Evolutionary conservation across 2,797 vertebrate species (phyloP).

Genomic region (Nannoperca australis): DNA sequence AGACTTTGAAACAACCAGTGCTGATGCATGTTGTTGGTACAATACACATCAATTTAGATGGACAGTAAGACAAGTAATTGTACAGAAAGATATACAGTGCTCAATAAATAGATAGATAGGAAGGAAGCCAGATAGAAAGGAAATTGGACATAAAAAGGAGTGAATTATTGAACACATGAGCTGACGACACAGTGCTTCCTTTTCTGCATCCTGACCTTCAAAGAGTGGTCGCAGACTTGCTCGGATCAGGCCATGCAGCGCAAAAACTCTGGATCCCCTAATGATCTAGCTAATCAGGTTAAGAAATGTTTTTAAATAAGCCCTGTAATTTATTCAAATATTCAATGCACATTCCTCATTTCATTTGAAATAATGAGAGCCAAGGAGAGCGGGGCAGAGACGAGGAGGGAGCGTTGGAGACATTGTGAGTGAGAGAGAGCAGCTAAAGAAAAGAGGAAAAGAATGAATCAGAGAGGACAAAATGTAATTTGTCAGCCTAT

Average conservation of each 20-base stretch:
- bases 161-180: constrained; percentile 60
- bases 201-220: constrained; percentile 72
- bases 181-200: constrained; percentile 53
- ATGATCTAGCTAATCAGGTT: constrained; percentile 79
- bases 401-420: constrained; percentile 29
- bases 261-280: constrained; percentile 70
- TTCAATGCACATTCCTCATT: constrained; percentile 80
- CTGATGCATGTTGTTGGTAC: too few relatives aligned
- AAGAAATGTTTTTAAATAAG: constrained; percentile 77
- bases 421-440: constrained; percentile 40
- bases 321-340: constrained; percentile 82
- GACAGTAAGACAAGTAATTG: background rate
- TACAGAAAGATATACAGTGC: background rate
- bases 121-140: constrained; percentile 24
- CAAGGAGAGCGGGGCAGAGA: constrained; percentile 61
- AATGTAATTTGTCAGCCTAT: constrained; percentile 84
- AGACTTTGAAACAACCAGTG: background rate
- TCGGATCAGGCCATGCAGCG: constrained; percentile 43
- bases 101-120: constrained; percentile 1
- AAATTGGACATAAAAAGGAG: constrained; percentile 46
- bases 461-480: constrained; percentile 79
- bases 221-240: constrained; percentile 51
- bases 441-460: constrained; percentile 61
- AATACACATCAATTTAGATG: background rate
- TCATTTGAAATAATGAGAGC: constrained; percentile 82